Percentiles rank a stretch among this genome's conserved stretches.
These are phyloP conservation scores for Andrena dorsata DNA, from an alignment of 2,888 invertebrate genomes.

Conservation along the genomic window DNA sequence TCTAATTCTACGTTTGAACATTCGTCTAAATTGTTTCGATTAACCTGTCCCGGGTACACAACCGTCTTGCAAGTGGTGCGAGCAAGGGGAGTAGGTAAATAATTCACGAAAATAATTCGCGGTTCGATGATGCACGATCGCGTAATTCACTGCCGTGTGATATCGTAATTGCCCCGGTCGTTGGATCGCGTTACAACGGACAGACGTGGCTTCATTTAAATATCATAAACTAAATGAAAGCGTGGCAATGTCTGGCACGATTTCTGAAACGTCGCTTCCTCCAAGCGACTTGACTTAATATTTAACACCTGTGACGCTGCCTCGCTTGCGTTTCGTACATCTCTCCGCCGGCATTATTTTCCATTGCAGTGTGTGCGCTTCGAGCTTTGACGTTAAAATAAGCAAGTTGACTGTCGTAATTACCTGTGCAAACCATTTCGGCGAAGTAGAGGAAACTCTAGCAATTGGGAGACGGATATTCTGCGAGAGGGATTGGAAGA, in stretches of 20 bases:
- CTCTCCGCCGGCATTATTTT: constrained; percentile 56
- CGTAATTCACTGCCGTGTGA: constrained; percentile 27
- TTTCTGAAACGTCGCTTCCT: constrained; percentile 68
- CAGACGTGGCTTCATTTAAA: constrained; percentile 67
- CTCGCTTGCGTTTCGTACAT: constrained; percentile 47
- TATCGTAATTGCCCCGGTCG: constrained; percentile 32
- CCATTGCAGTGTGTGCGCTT: not conserved
- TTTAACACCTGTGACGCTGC: constrained; percentile 73
- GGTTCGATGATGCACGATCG: constrained; percentile 40
- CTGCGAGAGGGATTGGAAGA: not conserved
- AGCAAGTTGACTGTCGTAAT: constrained; percentile 31
- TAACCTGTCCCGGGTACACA: not conserved
- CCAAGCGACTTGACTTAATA: constrained; percentile 69
- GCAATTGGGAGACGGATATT: not conserved
- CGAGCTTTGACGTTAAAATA: not conserved
- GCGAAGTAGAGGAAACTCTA: not conserved
- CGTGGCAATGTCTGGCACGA: constrained; percentile 75
- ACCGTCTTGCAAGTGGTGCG: not conserved
- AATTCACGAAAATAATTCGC: constrained; percentile 27
- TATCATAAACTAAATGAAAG: constrained; percentile 68
- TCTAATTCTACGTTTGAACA: not conserved
- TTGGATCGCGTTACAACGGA: constrained; percentile 42
- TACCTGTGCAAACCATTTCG: constrained; percentile 7
- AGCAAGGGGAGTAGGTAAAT: constrained; percentile 7
- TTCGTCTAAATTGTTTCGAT: not conserved